These are phyloP conservation scores for Masticophis lateralis DNA, from an alignment of 2,797 vertebrate genomes.

Conservation along the genomic window DNA sequence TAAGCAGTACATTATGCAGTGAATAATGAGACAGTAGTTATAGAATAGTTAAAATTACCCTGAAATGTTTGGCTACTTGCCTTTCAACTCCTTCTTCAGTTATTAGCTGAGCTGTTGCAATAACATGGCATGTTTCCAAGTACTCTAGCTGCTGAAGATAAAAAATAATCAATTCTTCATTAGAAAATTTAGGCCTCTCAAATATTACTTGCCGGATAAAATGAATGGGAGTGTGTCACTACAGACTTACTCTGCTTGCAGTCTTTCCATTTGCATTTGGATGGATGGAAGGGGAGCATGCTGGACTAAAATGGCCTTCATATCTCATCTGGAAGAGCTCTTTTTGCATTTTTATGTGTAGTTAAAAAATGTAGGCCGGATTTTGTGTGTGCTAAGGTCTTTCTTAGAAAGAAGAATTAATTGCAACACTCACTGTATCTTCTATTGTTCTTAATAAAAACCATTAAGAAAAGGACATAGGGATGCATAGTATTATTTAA, in stretches of 20 bases:
- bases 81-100: not conserved
- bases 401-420: not conserved
- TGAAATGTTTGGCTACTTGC: not conserved
- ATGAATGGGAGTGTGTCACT: not conserved
- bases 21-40: not conserved
- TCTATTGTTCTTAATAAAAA: slow-evolving; percentile 10
- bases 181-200: not conserved
- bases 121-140: not conserved
- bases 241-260: not conserved
- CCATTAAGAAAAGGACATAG: not conserved
- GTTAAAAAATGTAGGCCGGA: not conserved
- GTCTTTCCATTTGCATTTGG: not conserved
- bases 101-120: not conserved
- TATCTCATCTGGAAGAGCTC: not conserved
- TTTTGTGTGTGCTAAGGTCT: not conserved
- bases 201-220: not conserved
- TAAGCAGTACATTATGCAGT: not conserved
- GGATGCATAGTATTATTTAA: not conserved
- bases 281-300: not conserved
- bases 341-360: not conserved
- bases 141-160: not conserved
- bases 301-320: not conserved
- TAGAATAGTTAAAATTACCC: not conserved
- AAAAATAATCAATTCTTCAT: not conserved
- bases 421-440: not conserved